Conservation (phyloP, 2,888 invertebrate species). For the Aporophyla nigra region DNA sequence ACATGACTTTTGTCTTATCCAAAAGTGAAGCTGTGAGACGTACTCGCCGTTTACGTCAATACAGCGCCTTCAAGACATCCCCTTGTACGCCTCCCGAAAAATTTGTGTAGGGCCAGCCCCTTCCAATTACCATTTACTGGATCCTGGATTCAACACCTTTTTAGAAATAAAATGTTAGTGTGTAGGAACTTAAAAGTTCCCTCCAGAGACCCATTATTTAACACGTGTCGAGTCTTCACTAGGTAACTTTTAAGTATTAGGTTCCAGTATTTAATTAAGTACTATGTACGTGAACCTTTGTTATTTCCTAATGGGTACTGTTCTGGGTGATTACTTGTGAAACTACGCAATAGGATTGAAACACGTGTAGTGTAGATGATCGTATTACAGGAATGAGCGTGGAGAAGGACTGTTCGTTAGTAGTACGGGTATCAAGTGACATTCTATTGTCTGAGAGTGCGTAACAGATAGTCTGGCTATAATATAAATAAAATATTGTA, state of each 20-base stretch:
- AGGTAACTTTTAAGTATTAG: background rate
- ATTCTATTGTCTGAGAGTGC: background rate
- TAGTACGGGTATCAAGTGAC: background rate
- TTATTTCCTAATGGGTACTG: background rate
- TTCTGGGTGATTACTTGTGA: background rate
- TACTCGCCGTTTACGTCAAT: too few relatives aligned
- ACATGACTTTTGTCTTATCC: too few relatives aligned
- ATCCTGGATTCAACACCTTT: too few relatives aligned
- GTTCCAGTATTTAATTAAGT: background rate
- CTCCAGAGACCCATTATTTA: background rate
- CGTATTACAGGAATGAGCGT: background rate
- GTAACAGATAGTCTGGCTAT: background rate
- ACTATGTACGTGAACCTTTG: background rate
- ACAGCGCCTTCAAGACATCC: too few relatives aligned
- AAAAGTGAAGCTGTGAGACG: too few relatives aligned
- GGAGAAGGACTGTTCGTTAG: slow-evolving; percentile 5
- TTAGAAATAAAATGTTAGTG: background rate
- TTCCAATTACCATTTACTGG: too few relatives aligned
- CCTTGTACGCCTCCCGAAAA: too few relatives aligned
- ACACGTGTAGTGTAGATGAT: slow-evolving; percentile 7
- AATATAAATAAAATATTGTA: too few relatives aligned
- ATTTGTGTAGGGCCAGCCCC: too few relatives aligned
- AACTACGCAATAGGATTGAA: background rate
- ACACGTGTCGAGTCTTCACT: background rate
- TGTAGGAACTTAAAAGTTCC: background rate